phyloP scores from a whole-genome alignment of 2,113 vertebrate species.

The Garra rufa region DNA sequence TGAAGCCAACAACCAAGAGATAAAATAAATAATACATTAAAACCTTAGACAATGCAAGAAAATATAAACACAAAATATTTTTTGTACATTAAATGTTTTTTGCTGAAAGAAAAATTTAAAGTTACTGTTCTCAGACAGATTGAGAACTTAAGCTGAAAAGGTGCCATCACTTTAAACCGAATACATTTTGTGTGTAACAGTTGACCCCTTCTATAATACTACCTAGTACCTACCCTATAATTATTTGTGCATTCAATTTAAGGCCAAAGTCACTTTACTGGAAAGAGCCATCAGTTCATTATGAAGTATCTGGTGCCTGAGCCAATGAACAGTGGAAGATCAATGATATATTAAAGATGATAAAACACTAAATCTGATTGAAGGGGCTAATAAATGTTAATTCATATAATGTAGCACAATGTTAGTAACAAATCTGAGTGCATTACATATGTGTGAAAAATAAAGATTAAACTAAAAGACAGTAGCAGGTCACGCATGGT shows the following conservation, averaged over 20 bases:
- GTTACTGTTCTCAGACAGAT: not conserved
- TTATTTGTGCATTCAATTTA: not conserved
- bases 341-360: not conserved
- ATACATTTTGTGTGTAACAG: not conserved
- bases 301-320: constrained; percentile 8
- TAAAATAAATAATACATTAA: not conserved
- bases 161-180: not conserved
- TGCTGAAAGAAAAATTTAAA: not conserved
- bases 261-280: constrained; percentile 16
- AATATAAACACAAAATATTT: not conserved
- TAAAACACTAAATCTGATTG: constrained; percentile 18
- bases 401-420: not conserved
- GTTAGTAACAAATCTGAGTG: not conserved
- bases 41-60: not conserved
- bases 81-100: not conserved
- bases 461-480: not conserved
- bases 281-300: not conserved
- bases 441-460: not conserved
- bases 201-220: not conserved
- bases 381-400: not conserved
- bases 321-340: constrained; percentile 7
- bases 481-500: constrained; percentile 8
- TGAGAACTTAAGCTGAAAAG: not conserved
- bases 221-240: not conserved
- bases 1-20: not conserved